Evolutionary conservation across 2,888 invertebrate species (phyloP).

Genomic region (Epistrophe eligans): DNA sequence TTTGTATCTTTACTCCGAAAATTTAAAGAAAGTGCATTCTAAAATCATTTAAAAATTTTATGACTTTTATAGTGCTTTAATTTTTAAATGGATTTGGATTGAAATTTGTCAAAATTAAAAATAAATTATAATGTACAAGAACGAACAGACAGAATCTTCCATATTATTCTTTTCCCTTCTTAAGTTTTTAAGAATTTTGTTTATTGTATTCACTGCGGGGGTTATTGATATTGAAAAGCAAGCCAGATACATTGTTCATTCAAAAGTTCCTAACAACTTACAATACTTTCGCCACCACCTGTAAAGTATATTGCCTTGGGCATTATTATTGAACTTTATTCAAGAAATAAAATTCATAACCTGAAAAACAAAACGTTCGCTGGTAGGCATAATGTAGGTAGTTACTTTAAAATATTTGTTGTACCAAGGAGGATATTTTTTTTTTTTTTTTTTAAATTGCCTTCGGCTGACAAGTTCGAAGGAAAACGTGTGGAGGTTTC

Average conservation of each 20-base stretch:
- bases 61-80: too few species aligned
- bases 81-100: too few species aligned
- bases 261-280: neutral
- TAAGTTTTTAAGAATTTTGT: too few species aligned
- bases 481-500: neutral
- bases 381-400: neutral
- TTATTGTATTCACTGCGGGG: neutral
- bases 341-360: slow-evolving; percentile 7
- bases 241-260: slow-evolving; percentile 1
- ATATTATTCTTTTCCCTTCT: too few species aligned
- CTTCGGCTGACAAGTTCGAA: neutral
- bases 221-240: neutral
- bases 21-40: too few species aligned
- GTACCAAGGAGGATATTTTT: neutral
- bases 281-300: slow-evolving; percentile 17
- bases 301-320: neutral
- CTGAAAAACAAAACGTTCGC: slow-evolving; percentile 1
- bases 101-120: too few species aligned
- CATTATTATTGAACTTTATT: slow-evolving; percentile 25
- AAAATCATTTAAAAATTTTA: too few species aligned
- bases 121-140: too few species aligned
- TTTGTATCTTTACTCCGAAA: too few species aligned
- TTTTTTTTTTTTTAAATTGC: slow-evolving; percentile 1
- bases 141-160: too few species aligned
- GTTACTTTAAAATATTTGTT: slow-evolving; percentile 5